phyloP scores from a whole-genome alignment of 2,888 invertebrate genomes.

The Elmis aenea region DNA sequence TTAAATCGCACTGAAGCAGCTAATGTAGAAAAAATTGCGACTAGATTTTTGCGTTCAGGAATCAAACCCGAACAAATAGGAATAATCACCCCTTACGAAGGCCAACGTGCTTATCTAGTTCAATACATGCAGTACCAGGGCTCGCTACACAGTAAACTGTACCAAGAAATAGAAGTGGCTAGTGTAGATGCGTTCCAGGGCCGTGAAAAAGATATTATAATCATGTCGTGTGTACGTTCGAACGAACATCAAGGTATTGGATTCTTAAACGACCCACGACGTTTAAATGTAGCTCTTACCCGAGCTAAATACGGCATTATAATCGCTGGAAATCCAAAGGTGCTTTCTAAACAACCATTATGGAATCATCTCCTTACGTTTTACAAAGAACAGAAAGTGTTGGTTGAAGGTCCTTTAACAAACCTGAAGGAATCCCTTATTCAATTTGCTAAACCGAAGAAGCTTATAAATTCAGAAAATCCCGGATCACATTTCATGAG shows the following conservation, averaged over 20 bases:
- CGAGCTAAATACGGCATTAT: constrained; percentile 97
- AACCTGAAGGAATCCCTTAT: constrained; percentile 95
- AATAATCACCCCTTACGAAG: constrained; percentile 98
- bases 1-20: constrained; percentile 97
- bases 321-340: constrained; percentile 98
- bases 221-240: constrained; percentile 97
- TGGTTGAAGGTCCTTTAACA: constrained; percentile 96
- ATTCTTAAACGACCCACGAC: constrained; percentile 94
- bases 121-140: constrained; percentile 99
- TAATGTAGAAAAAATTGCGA: constrained; percentile 97
- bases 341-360: constrained; percentile 93
- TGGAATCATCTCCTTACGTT: constrained; percentile 98
- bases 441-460: constrained; percentile 95
- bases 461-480: constrained; percentile 88
- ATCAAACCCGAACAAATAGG: constrained; percentile 98
- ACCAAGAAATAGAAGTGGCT: constrained; percentile 98
- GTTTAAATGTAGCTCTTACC: constrained; percentile 96
- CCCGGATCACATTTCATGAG: constrained; percentile 98
- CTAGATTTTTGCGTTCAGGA: constrained; percentile 87
- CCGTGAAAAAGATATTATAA: constrained; percentile 97
- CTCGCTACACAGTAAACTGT: constrained; percentile 90
- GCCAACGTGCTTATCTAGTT: constrained; percentile 93
- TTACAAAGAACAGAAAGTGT: constrained; percentile 94
- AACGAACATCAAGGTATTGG: constrained; percentile 99
- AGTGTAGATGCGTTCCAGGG: constrained; percentile 99